Base-by-base conservation (phyloP, 1,140 invertebrate species). In the Drosophila nigromelanica region DNA sequence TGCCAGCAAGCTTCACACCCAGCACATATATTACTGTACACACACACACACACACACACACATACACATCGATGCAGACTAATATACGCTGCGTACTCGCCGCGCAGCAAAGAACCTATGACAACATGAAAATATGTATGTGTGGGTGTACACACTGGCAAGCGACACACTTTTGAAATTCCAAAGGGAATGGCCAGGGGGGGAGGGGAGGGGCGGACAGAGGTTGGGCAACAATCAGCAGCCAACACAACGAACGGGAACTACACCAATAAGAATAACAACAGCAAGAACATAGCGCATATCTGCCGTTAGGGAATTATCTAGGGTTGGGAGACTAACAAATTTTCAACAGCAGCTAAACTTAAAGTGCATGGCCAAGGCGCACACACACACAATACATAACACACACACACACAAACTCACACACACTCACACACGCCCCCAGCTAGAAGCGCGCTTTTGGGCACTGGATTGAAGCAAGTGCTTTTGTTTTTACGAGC, bases 291-390 rank as follows among this genome's bases (percentile, higher is more conserved):
- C 14, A 72, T 59, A 45, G 61, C 69, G 62, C 47, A 59, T 59
- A 67, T 54, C 58, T 72, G 69, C 62, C 69, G 47, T 58, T 59
- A 47, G 69, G 54, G 69, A 67, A 39, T 72, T 43, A 37, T 50
- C 18, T n/a, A 21, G 33, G 27, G 48, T 24, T 37, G 21, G 68
- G 35, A 14, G 47, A 15, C 21, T 59, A 67, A 72, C 69, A 52
- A 66, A 72, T 67, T 59, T 72, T 59, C 18, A 68, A 78, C 58
- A 72, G 78, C 59, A 66, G 67, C 75, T 78, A 55, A 81, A 78
- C 86, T 86, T 79, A 87, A 86, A 86, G 80, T 87, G 81, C 82
- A 75, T 43, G 56, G 50, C 60, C 61, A 58, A 56, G 35, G 37
- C 42, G 55, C 37, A 48, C 39, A 73, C 14, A 60, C 42, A 72